Evolutionary conservation across 2,888 invertebrate species (phyloP), one percentile per base, ranked within the genome.

Genomic region (Acleris emargana): DNA sequence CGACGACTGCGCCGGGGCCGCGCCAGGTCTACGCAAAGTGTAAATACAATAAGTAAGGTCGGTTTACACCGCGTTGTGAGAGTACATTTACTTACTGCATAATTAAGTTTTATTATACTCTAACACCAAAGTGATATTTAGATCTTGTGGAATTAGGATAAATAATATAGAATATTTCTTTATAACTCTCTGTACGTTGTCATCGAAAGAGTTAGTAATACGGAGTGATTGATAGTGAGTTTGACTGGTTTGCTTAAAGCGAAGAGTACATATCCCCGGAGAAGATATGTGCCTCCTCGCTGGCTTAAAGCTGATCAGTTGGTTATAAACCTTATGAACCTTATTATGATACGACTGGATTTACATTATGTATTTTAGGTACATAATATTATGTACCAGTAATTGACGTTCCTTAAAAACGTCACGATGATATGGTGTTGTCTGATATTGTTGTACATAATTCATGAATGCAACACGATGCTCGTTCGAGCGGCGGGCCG

Each of bases 111-210:
- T 72, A 62, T 68, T 75, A 70, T 78, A 79, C 76, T 81, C 71
- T 69, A 76, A 80, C 74, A 81, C 84, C 84, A 80, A 83, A 85
- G 84, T 87, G 88, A 88, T 89, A 88, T 86, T 88, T 72, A 77
- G 78, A 83, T 82, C 81, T 82, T 78, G 73, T 76, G 74, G 74
- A 58, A 68, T 58, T 78, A 77, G 73, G 61, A 62, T 72, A 72
- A 68, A 69, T 69, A 62, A 72, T 64, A 1, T 38, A 38, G 38
- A 17, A 73, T 63, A 17, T 74, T 75, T 75, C 68, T 69, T 62
- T 72, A 38, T 68, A 57, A 64, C 68, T 53, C 68, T 53, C 58
- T 70, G 69, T 76, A 66, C 69, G 11, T 38, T 76, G 71, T 70
- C 68, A 55, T 70, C 68, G 69, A 69, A 69, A 50, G 42, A 55